A percentile compares a stretch with the other conserved stretches of the same genome.
Conservation (phyloP, 2,797 vertebrate species). For the Ispidina lecontei region DNA sequence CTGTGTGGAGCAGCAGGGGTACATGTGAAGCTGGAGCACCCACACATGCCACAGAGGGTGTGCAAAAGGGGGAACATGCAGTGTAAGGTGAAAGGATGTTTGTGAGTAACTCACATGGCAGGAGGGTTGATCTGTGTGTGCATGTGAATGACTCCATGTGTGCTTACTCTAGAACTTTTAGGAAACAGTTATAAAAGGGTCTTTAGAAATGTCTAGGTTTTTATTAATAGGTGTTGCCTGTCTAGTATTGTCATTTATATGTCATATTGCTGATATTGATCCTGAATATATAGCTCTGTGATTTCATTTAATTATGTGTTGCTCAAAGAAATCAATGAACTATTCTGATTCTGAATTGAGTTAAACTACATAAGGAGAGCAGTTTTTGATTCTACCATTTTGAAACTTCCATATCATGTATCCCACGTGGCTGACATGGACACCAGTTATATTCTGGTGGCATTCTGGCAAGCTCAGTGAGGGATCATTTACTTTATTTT, state of each 20-base stretch:
- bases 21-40: neutral
- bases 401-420: neutral
- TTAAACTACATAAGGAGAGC: neutral
- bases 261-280: neutral
- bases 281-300: neutral
- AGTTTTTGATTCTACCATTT: neutral
- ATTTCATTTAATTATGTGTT: neutral
- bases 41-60: fast-evolving
- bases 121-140: neutral
- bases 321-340: neutral
- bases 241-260: neutral
- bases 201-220: neutral
- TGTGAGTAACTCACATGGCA: neutral
- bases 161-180: neutral
- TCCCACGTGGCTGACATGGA: neutral
- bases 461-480: neutral
- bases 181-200: neutral
- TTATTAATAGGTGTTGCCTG: neutral
- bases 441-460: neutral
- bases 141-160: fast-evolving
- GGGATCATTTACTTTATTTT: neutral
- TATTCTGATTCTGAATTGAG: neutral
- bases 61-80: neutral
- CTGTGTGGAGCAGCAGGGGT: neutral
- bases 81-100: neutral